These are phyloP conservation scores for Dorcus parallelipipedus DNA, from an alignment of 2,888 invertebrate genomes.

Conservation along the genomic window DNA sequence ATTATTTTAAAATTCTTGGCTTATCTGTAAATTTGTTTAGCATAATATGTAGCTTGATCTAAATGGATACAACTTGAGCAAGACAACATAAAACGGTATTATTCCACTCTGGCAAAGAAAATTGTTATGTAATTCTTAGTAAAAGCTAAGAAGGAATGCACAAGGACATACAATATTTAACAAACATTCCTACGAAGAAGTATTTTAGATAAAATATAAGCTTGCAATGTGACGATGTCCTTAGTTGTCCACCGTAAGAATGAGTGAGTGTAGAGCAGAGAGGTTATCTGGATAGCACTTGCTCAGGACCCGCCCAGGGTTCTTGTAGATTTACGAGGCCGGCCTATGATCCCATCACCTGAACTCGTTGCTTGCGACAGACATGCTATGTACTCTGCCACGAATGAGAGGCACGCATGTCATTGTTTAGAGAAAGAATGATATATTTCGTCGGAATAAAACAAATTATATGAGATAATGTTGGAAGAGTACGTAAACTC, in stretches of 20 bases:
- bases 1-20: too few species aligned
- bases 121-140: too few species aligned
- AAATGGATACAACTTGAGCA: too few species aligned
- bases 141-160: too few species aligned
- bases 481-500: not conserved
- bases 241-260: constrained; percentile 41
- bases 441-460: not conserved
- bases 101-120: too few species aligned
- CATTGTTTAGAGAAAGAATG: constrained; percentile 5
- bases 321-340: constrained; percentile 42
- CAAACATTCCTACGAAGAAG: constrained; percentile 8
- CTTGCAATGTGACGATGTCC: constrained; percentile 38
- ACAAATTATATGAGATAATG: not conserved
- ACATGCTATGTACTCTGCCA: constrained; percentile 5
- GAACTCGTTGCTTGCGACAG: constrained; percentile 23
- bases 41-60: too few species aligned
- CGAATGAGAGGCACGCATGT: constrained; percentile 10
- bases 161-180: not conserved
- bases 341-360: constrained; percentile 43
- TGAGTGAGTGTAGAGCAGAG: constrained; percentile 41
- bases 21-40: too few species aligned
- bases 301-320: constrained; percentile 42
- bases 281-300: constrained; percentile 47
- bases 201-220: constrained; percentile 22
- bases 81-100: too few species aligned